These are phyloP conservation scores for Dastarcus helophoroides DNA, from an alignment of 2,888 invertebrate genomes.

Conservation along the genomic window DNA sequence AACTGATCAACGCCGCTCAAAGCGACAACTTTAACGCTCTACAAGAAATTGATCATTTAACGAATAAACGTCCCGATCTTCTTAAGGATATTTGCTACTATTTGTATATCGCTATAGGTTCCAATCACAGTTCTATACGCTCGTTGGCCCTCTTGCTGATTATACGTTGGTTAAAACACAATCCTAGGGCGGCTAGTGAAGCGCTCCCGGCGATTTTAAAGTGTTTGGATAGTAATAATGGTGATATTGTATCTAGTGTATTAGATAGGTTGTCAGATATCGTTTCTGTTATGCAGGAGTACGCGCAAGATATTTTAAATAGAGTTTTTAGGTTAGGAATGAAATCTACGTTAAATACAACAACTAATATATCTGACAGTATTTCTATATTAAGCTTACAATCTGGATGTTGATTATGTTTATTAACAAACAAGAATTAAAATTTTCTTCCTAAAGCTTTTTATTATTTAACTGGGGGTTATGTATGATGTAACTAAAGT, in stretches of 20 bases:
- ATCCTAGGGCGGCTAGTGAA: slow-evolving; percentile 41
- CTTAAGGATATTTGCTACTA: slow-evolving; percentile 53
- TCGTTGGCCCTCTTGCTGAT: slow-evolving; percentile 61
- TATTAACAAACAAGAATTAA: too few relatives aligned
- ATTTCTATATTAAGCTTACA: slow-evolving; percentile 73
- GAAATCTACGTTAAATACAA: slow-evolving; percentile 64
- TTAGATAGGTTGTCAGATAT: slow-evolving; percentile 77
- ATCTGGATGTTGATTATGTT: slow-evolving; percentile 52
- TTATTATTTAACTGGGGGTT: too few relatives aligned
- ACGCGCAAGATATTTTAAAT: slow-evolving; percentile 64
- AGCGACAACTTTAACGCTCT: slow-evolving; percentile 48
- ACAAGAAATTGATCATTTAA: slow-evolving; percentile 63
- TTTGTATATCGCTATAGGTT: slow-evolving; percentile 52
- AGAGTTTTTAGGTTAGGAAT: slow-evolving; percentile 76
- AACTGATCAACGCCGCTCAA: slow-evolving; percentile 39
- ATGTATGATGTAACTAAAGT: too few relatives aligned
- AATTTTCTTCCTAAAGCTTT: too few relatives aligned
- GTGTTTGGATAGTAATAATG: slow-evolving; percentile 68
- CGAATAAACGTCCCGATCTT: slow-evolving; percentile 55
- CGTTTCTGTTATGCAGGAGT: slow-evolving; percentile 73
- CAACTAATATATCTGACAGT: slow-evolving; percentile 64
- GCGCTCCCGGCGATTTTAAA: slow-evolving; percentile 69
- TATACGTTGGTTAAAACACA: slow-evolving; percentile 57
- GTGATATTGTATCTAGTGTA: slow-evolving; percentile 66
- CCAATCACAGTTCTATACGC: slow-evolving; percentile 52